Base-by-base conservation (phyloP, 2,113 vertebrate genomes). In the Macquaria australasica region DNA sequence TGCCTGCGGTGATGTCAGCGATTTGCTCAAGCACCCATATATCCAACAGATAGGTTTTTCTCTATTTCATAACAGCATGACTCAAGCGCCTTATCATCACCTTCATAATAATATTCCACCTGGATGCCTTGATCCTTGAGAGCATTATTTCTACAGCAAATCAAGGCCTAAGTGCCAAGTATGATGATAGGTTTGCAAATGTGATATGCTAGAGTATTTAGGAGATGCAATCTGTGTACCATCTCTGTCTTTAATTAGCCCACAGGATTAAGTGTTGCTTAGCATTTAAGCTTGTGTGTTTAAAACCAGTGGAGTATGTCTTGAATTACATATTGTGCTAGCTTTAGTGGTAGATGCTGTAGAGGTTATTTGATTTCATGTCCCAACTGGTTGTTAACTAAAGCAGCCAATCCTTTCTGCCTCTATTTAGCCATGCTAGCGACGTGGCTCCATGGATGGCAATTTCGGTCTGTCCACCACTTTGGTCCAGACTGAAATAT, bases 111-210 rank as follows among this genome's bases (percentile, higher is more conserved):
- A 81, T 80, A 82, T 76, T 75, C 53, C 75, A 88, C 70, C 86
- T 89, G 77, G 82, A 73, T 87, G 56, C 53, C 28, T 79, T 85
- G 70, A 84, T 83, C 77, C 25, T 81, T 56, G n/a, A 77, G 63
- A 89, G 31, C 59, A 18, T 77, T 81, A 79, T 77, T 74, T 81
- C 70, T 12, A 45, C 34, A 8, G 67, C 69, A 83, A 85, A 79
- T 88, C 48, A 73, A 58, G 37, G 25, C 73, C 34, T 70, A n/a
- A 70, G 60, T 84, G 79, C 67, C 48, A 77, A 69, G 50, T 71
- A 79, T 78, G 34, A 76, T 81, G 51, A 87, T 45, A 67, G 50
- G 60, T 88, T 93, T 86, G 80, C 34, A 87, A 85, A 87, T 86
- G 56, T 77, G 77, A 71, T 86, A 45, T 80, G 86, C 84, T 58